These are phyloP conservation scores for Callospermophilus lateralis DNA, from an alignment of 2,113 vertebrate species.

Conservation along the genomic window DNA sequence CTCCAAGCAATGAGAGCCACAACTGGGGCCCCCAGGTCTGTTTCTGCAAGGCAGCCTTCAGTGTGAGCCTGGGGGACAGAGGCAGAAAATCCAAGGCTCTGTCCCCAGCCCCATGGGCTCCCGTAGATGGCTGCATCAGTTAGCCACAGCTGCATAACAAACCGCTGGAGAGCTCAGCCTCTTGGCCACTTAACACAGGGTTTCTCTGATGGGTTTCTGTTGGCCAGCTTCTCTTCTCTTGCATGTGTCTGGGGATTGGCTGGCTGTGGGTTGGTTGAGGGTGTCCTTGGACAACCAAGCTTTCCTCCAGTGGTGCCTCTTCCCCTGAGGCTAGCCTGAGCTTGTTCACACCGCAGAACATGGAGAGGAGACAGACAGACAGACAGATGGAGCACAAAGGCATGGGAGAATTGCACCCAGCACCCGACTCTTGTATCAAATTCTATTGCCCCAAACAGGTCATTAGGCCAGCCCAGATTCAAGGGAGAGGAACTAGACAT, in stretches of 20 bases:
- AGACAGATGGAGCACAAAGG: not conserved
- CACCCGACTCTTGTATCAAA: fast-evolving
- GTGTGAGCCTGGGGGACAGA: not conserved
- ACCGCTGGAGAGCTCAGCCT: not conserved
- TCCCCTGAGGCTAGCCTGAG: not conserved
- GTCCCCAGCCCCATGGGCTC: not conserved
- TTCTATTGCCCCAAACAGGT: not conserved
- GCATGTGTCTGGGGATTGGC: not conserved
- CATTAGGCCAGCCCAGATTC: not conserved
- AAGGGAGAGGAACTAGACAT: fast-evolving
- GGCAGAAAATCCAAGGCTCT: not conserved
- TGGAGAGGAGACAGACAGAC: not conserved
- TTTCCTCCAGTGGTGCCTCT: not conserved
- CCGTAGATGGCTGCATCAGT: not conserved
- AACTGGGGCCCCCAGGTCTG: no score
- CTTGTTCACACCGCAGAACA: not conserved
- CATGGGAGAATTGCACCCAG: not conserved
- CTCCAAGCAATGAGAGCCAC: not conserved
- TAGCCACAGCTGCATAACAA: not conserved
- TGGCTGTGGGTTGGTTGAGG: not conserved
- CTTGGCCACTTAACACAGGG: not conserved
- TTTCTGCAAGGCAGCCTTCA: not conserved
- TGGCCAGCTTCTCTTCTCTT: not conserved
- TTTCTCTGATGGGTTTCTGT: not conserved
- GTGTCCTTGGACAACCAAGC: not conserved